These are phyloP conservation scores for Hiodon alosoides DNA, from an alignment of 2,113 vertebrate genomes.

Conservation along the genomic window DNA sequence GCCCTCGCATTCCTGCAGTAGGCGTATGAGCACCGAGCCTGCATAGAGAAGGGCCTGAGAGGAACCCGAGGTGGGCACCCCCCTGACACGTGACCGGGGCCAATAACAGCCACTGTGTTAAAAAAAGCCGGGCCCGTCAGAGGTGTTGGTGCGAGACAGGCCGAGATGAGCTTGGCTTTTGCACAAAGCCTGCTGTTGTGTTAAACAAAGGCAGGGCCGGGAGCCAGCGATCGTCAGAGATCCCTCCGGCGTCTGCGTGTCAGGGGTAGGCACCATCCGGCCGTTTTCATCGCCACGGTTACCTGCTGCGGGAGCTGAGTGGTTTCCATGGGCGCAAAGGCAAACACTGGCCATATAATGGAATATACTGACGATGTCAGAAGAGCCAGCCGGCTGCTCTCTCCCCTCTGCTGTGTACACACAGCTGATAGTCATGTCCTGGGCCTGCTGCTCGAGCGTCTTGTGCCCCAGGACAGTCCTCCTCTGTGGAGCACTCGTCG, in stretches of 20 bases:
- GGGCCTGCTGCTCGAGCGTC: neutral
- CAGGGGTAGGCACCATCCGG: neutral
- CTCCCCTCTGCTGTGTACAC: neutral
- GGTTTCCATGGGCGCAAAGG: neutral
- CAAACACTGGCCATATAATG: too few relatives aligned
- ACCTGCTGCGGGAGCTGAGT: neutral
- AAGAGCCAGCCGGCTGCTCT: neutral
- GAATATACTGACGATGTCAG: too few relatives aligned
- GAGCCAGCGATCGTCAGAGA: neutral
- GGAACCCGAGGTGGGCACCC: neutral
- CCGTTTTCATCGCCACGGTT: neutral
- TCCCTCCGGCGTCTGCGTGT: neutral
- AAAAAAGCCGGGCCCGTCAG: neutral
- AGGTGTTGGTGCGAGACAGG: neutral
- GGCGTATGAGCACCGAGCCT: too few relatives aligned
- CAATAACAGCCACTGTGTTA: neutral
- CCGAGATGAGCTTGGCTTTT: neutral
- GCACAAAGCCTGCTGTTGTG: neutral
- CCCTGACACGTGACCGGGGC: neutral
- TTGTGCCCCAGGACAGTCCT: too few relatives aligned
- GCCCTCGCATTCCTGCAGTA: too few relatives aligned
- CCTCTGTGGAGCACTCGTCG: too few relatives aligned
- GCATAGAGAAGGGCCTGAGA: neutral
- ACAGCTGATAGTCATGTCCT: constrained; percentile 4
- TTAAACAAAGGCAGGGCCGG: constrained; percentile 4